phyloP scores from a whole-genome alignment of 2,888 invertebrate genomes.

The Carabus problematicus region DNA sequence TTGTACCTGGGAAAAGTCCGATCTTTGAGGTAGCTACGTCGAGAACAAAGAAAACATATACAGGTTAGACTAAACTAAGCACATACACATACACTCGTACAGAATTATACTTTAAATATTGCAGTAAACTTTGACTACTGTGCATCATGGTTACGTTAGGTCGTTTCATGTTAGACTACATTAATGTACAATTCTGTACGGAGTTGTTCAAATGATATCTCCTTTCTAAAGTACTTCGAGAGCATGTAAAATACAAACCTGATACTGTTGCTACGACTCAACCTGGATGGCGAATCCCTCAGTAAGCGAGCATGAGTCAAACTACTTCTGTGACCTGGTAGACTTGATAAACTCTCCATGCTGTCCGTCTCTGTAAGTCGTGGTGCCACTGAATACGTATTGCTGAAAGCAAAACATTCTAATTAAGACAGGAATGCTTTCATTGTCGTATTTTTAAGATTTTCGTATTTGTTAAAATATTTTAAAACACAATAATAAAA shows the following conservation, averaged over 20 bases:
- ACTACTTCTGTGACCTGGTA: constrained; percentile 67
- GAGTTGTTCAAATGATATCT: too few relatives aligned
- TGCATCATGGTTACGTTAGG: too few relatives aligned
- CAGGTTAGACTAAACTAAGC: constrained; percentile 21
- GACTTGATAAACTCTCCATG: constrained; percentile 76
- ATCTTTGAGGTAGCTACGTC: constrained; percentile 85
- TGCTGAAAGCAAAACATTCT: constrained; percentile 60
- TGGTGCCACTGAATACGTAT: constrained; percentile 76
- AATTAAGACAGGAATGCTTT: too few relatives aligned
- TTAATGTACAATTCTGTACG: too few relatives aligned
- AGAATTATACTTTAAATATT: too few relatives aligned
- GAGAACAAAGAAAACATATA: constrained; percentile 45
- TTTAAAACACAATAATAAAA: too few relatives aligned
- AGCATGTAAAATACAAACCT: constrained; percentile 64
- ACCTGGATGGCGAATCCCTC: constrained; percentile 75
- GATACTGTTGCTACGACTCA: constrained; percentile 91
- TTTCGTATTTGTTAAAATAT: too few relatives aligned
- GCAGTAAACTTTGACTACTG: too few relatives aligned
- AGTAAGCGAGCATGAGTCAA: constrained; percentile 75
- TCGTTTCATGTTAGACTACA: too few relatives aligned
- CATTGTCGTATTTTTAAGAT: too few relatives aligned
- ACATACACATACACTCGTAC: too few relatives aligned
- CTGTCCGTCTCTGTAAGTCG: constrained; percentile 90
- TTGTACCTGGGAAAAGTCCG: constrained; percentile 92
- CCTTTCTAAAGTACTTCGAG: too few relatives aligned